Conservation (phyloP, 37 sponge, comb jelly and placozoan species). For the Eunapius fragilis region DNA sequence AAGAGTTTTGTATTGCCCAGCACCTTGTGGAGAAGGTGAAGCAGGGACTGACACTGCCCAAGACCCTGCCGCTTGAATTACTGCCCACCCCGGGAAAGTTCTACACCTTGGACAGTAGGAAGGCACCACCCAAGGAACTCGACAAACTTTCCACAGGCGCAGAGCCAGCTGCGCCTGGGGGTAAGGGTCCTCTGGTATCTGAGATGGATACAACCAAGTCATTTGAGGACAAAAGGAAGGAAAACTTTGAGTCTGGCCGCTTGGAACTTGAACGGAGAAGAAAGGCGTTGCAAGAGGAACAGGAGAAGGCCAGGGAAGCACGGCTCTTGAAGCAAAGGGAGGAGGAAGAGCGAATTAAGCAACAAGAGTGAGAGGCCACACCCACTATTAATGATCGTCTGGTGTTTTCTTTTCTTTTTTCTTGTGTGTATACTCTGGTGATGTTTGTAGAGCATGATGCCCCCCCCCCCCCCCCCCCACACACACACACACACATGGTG, state of each 20-base stretch:
- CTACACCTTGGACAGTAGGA: constrained; percentile 26
- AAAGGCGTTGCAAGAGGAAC: constrained; percentile 54
- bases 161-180: constrained; percentile 1
- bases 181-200: neutral
- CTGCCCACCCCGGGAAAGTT: constrained; percentile 10
- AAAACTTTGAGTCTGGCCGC: constrained; percentile 81
- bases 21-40: constrained; percentile 65
- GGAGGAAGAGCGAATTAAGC: constrained; percentile 49
- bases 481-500: too few relatives aligned
- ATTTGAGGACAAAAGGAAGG: constrained; percentile 78
- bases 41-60: constrained; percentile 52
- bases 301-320: constrained; percentile 37
- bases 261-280: constrained; percentile 72
- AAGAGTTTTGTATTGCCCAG: constrained; percentile 79
- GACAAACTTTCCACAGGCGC: neutral
- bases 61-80: constrained; percentile 61
- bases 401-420: too few relatives aligned
- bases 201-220: neutral
- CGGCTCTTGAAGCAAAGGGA: constrained; percentile 20
- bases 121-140: neutral
- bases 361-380: constrained; percentile 37
- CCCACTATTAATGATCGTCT: too few relatives aligned
- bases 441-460: too few relatives aligned
- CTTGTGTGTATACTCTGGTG: too few relatives aligned
- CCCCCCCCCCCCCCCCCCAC: too few relatives aligned